Base-by-base conservation (phyloP, 2,888 invertebrate species). In the Thyatira batis region DNA sequence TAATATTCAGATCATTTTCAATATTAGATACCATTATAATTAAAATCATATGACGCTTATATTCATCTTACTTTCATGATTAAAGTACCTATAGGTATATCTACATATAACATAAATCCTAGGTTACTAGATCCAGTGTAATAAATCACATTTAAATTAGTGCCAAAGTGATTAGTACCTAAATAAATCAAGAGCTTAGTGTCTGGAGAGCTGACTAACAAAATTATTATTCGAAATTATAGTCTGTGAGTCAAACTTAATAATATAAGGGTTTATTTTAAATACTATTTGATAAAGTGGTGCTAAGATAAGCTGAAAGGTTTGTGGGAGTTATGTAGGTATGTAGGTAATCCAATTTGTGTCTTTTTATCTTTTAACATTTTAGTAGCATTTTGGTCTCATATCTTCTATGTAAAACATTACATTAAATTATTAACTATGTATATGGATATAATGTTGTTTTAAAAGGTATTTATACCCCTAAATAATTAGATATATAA, bases 151-250 rank as follows among this genome's bases (percentile, higher is more conserved):
- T 0, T 45, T 3, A 45, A 20, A 45, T 21, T 6, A 23, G 45
- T 45, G 45, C 23, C 23, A 45, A 45, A 21, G n/a, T 39, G 17
- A 39, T 39, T 21, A 23, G 23, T 23, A 45, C 45, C 45, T 45
- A 45, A 45, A 45, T n/a, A 45, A 45, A 45, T 45, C 45, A 21
- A 23, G n/a, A 11, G 45, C 45, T 45, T 45, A 45, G 20, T 45
- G 23, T 23, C 23, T 45, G 21, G 23, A 20, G 20, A 20, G 23
- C 45, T 45, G 45, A 21, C 45, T 45, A 45, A 39, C 39, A 39
- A 17, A 17, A 39, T 39, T 39, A 17, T 13, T 39, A 39, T 39
- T 45, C 20, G 11, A 45, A 45, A 45, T 45, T 5, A 23, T 45
- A 45, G 11, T 45, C 10, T 23, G 10, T 39, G 17, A 17, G 39